Evolutionary conservation across 2,797 vertebrate species (phyloP).

Genomic region (Rhinoraja longicauda): DNA sequence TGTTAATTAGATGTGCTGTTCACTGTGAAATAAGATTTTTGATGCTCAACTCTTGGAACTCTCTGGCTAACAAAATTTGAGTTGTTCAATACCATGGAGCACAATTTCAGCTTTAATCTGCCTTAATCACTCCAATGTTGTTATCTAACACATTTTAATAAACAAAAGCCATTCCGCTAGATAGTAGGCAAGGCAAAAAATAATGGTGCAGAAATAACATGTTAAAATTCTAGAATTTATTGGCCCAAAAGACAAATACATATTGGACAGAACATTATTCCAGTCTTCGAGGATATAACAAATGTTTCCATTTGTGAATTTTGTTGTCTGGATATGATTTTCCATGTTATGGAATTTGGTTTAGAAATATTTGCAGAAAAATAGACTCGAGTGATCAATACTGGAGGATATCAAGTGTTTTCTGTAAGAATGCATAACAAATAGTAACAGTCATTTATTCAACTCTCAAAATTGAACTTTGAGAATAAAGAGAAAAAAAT

Average conservation of each 20-base stretch:
- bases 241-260: not conserved
- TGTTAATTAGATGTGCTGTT: not conserved
- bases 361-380: not conserved
- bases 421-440: not conserved
- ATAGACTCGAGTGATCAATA: not conserved
- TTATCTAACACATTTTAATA: not conserved
- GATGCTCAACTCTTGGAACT: not conserved
- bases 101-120: not conserved
- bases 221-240: not conserved
- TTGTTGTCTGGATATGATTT: not conserved
- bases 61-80: not conserved
- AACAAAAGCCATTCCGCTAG: not conserved
- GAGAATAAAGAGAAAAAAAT: not conserved
- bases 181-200: not conserved
- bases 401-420: not conserved
- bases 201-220: not conserved
- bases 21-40: not conserved
- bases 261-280: not conserved
- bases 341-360: not conserved
- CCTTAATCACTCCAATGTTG: not conserved
- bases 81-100: not conserved
- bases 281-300: not conserved
- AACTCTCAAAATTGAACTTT: conserved; percentile 23
- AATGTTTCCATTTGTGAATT: not conserved
- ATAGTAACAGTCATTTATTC: conserved; percentile 2